A percentile compares a stretch with the other conserved stretches of the same genome.
Evolutionary conservation across 1,140 invertebrate genomes (phyloP).

Genomic region (Drosophila sechellia): DNA sequence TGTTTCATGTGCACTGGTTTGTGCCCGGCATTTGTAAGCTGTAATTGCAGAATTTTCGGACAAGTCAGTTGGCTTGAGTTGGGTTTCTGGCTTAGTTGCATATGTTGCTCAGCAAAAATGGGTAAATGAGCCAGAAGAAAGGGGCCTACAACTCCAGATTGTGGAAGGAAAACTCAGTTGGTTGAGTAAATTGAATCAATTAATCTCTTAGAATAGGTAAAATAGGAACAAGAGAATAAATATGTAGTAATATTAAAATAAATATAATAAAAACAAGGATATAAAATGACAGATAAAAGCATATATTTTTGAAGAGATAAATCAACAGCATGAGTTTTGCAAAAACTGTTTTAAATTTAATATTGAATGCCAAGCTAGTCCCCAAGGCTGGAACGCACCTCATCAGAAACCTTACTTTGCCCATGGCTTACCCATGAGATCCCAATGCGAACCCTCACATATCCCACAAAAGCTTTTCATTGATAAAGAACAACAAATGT

Average conservation of each 20-base stretch:
- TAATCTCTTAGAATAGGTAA: background rate
- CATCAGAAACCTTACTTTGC: conserved; percentile 21
- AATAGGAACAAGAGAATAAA: background rate
- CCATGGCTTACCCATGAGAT: conserved; percentile 20
- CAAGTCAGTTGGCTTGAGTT: conserved; percentile 31
- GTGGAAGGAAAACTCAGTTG: background rate
- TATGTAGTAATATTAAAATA: background rate
- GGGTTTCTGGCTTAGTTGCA: conserved; percentile 13
- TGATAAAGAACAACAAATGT: conserved; percentile 60
- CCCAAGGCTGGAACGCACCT: background rate
- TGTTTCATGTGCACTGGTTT: conserved; percentile 75
- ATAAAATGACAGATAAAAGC: too few relatives aligned
- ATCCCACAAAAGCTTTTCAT: conserved; percentile 39
- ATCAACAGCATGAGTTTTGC: too few relatives aligned
- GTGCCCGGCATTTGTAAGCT: conserved; percentile 70
- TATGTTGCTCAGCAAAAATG: conserved; percentile 11
- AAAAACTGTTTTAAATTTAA: conserved; percentile 1
- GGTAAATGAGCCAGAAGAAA: conserved; percentile 12
- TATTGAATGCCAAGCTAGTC: background rate
- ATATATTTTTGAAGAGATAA: too few relatives aligned
- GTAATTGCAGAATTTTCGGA: conserved; percentile 65
- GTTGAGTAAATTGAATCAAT: background rate
- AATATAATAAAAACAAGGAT: background rate
- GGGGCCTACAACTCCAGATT: background rate
- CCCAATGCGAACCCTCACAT: conserved; percentile 14